phyloP scores from a whole-genome alignment of 2,797 vertebrate genomes.

The Clarias laeviceps region DNA sequence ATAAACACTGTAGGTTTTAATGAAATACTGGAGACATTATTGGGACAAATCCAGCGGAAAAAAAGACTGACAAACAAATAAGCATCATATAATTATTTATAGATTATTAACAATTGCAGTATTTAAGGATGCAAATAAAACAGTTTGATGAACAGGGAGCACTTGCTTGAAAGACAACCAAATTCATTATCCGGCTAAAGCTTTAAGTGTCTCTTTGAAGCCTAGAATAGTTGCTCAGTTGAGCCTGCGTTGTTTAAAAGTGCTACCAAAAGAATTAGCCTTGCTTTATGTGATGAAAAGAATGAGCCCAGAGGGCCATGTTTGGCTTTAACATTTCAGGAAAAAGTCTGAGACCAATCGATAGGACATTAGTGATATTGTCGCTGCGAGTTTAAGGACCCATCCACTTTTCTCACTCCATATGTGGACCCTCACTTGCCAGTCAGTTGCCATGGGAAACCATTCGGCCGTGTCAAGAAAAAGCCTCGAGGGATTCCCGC shows the following conservation, averaged over 20 bases:
- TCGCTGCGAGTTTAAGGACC: conserved; percentile 36
- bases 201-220: conserved; percentile 36
- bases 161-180: conserved; percentile 21
- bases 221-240: conserved; percentile 27
- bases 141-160: conserved; percentile 29
- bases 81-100: not conserved
- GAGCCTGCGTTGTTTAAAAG: conserved; percentile 37
- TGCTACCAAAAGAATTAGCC: not conserved
- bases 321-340: conserved; percentile 33
- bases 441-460: conserved; percentile 61
- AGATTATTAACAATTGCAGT: no score
- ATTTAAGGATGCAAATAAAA: conserved; percentile 7
- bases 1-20: conserved; percentile 16
- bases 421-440: conserved; percentile 50
- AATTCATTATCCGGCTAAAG: conserved; percentile 32
- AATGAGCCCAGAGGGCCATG: conserved; percentile 19
- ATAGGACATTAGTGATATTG: conserved; percentile 28
- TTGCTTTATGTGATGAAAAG: not conserved
- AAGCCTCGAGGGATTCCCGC: conserved; percentile 55
- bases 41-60: not conserved
- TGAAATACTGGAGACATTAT: not conserved
- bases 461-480: conserved; percentile 53
- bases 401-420: conserved; percentile 42
- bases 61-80: not conserved
- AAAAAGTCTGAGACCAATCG: conserved; percentile 20